Conservation (phyloP, 2,797 vertebrate species). For the Halcyon chelicuti region DNA sequence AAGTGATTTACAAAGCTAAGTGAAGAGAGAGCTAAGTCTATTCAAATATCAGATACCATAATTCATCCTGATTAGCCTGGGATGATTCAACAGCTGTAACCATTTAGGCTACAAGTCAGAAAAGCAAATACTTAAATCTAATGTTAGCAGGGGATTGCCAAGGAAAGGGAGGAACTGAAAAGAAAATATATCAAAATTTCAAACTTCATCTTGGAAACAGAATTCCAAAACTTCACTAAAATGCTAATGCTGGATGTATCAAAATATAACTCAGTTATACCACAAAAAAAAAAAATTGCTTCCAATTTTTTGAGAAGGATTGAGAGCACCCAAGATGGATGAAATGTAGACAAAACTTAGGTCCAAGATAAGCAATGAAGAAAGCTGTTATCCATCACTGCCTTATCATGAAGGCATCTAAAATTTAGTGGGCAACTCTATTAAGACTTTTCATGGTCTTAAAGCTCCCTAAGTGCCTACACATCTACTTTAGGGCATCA, state of each 20-base stretch:
- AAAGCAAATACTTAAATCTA: conserved; percentile 64
- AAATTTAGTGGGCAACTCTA: neutral
- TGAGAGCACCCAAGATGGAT: fast-evolving
- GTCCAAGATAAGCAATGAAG: neutral
- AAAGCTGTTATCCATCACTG: neutral
- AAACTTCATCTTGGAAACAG: conserved; percentile 39
- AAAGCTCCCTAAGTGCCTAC: neutral
- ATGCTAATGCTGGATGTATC: neutral
- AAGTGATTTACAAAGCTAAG: conserved; percentile 43
- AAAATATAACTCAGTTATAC: conserved; percentile 3
- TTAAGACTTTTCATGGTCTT: neutral
- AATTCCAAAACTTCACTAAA: conserved; percentile 53
- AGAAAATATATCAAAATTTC: conserved; percentile 64
- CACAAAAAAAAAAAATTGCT: neutral
- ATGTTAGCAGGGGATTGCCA: conserved; percentile 35
- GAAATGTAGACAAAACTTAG: neutral
- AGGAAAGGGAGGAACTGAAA: conserved; percentile 66
- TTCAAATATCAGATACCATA: conserved; percentile 57
- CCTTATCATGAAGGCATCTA: neutral
- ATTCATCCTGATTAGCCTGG: conserved; percentile 60
- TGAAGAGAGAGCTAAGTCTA: conserved; percentile 42
- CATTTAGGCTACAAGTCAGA: conserved; percentile 63
- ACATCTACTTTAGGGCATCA: neutral
- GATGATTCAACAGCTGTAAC: conserved; percentile 72
- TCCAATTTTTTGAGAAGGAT: neutral